phyloP scores from a whole-genome alignment of 2,113 vertebrate genomes.

The Equus quagga region DNA sequence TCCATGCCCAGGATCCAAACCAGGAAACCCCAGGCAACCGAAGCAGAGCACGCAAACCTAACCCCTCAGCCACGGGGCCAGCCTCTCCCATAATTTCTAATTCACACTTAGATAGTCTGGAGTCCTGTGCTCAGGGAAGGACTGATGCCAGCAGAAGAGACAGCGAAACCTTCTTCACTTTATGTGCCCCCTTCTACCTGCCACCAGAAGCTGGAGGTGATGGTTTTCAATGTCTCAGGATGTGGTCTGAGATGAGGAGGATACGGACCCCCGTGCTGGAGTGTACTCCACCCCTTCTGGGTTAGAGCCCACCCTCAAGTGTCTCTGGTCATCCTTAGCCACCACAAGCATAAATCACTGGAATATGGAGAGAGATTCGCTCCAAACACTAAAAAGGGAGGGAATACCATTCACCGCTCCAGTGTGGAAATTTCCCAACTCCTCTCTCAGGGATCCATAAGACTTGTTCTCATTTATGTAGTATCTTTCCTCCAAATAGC shows the following conservation, averaged over 20 bases:
- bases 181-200: background rate
- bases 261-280: background rate
- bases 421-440: constrained; percentile 59
- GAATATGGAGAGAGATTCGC: background rate
- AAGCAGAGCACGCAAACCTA: no score
- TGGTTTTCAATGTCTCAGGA: background rate
- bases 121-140: background rate
- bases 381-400: background rate
- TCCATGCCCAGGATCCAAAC: no score
- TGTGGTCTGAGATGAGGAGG: background rate
- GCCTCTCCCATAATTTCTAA: background rate
- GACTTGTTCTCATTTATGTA: constrained; percentile 74
- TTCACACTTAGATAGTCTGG: background rate
- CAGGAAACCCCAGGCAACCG: no score
- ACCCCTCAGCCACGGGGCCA: no score
- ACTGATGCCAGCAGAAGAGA: background rate
- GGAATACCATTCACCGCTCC: constrained; percentile 38
- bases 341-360: background rate
- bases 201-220: background rate
- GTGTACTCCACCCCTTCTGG: background rate
- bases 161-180: background rate
- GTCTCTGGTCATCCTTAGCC: background rate
- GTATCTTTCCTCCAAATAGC: constrained; percentile 76
- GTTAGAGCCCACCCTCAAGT: background rate
- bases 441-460: constrained; percentile 51